Percentiles rank a stretch among this genome's conserved stretches.
These are phyloP conservation scores for Napeogenes sylphis DNA, from an alignment of 2,888 invertebrate species.

Conservation along the genomic window DNA sequence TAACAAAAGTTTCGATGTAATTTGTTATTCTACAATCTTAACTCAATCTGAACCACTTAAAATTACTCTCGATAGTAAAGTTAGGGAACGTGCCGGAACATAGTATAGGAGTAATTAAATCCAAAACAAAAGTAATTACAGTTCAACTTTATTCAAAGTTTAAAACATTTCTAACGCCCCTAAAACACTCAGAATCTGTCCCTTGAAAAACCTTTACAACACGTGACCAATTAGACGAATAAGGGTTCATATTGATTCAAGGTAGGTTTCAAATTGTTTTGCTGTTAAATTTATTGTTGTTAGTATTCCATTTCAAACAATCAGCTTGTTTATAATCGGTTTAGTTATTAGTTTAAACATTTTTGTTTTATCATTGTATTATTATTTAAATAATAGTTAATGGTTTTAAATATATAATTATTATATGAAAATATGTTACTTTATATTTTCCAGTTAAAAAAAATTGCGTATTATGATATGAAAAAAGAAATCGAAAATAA, in stretches of 20 bases:
- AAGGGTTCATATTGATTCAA: slow-evolving; percentile 30
- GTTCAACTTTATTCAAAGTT: slow-evolving; percentile 23
- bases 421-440: too few species aligned
- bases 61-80: slow-evolving; percentile 19
- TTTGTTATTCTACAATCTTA: slow-evolving; percentile 8
- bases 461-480: too few species aligned
- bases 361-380: not conserved
- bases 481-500: too few species aligned
- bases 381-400: too few species aligned
- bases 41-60: slow-evolving; percentile 6
- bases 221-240: slow-evolving; percentile 41
- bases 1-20: not conserved
- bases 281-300: not conserved
- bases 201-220: slow-evolving; percentile 31
- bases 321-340: not conserved
- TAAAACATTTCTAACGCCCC: slow-evolving; percentile 16
- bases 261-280: slow-evolving; percentile 2
- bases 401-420: too few species aligned
- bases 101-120: slow-evolving; percentile 26
- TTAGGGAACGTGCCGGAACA: slow-evolving; percentile 22
- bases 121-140: slow-evolving; percentile 30
- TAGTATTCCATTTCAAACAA: not conserved
- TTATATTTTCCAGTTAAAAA: too few species aligned
- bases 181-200: slow-evolving; percentile 27
- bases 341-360: not conserved